A percentile compares a stretch with the other conserved stretches of the same genome.
These are phyloP conservation scores for Pomacea canaliculata DNA, from an alignment of 2,888 invertebrate species.

Conservation along the genomic window DNA sequence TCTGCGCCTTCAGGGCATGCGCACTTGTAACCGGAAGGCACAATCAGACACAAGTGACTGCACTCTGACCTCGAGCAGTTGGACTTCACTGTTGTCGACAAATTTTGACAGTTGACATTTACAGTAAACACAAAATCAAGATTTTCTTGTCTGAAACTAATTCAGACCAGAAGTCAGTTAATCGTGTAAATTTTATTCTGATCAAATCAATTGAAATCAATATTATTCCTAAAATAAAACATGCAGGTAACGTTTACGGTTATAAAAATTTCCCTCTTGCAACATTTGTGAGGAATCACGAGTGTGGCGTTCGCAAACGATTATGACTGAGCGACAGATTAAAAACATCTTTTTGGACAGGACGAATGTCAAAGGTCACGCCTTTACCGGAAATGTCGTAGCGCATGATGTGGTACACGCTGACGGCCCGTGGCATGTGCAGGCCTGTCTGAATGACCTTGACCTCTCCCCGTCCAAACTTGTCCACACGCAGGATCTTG, in stretches of 20 bases:
- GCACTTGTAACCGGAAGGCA: conserved; percentile 88
- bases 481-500: conserved; percentile 90
- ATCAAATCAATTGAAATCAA: neutral
- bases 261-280: too few species aligned
- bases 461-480: conserved; percentile 95
- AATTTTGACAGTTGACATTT: too few species aligned
- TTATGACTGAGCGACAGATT: too few species aligned
- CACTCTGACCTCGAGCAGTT: conserved; percentile 79
- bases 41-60: conserved; percentile 91
- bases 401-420: conserved; percentile 84
- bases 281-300: too few species aligned
- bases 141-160: neutral
- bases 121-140: too few species aligned
- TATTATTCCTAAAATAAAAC: neutral
- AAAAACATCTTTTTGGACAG: too few species aligned
- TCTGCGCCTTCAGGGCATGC: conserved; percentile 84
- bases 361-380: neutral
- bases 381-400: conserved; percentile 80
- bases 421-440: conserved; percentile 85
- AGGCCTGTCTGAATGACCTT: conserved; percentile 86
- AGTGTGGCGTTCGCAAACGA: too few species aligned
- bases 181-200: neutral
- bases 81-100: conserved; percentile 61
- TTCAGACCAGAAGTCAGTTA: neutral
- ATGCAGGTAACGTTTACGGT: neutral